Evolutionary conservation across 2,888 invertebrate species (phyloP).

Genomic region (Pristionchus entomophagus): DNA sequence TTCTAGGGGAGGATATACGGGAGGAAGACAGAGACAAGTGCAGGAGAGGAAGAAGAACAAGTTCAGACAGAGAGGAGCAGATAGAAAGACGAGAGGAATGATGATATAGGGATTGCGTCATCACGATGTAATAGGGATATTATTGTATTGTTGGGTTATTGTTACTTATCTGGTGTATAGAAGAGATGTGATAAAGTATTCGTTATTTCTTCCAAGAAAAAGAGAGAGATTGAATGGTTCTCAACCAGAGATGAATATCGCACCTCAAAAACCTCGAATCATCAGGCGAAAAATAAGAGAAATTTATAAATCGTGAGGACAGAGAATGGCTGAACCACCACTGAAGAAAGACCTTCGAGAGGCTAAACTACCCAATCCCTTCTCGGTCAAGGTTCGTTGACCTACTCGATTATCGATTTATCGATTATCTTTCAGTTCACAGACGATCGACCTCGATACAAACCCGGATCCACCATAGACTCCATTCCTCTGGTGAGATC

Average conservation of each 20-base stretch:
- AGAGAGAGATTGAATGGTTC: too few relatives aligned
- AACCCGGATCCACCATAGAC: background rate
- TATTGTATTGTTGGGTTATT: too few relatives aligned
- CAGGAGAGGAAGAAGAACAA: conserved; percentile 65
- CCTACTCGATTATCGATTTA: background rate
- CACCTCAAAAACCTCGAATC: too few relatives aligned
- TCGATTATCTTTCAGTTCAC: background rate
- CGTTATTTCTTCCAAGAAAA: too few relatives aligned
- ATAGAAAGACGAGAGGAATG: conserved; percentile 54
- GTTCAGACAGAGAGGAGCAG: conserved; percentile 63
- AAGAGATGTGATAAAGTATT: conserved; percentile 2
- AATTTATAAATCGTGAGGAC: background rate
- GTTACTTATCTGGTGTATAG: too few relatives aligned
- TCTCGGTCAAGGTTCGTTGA: conserved; percentile 1
- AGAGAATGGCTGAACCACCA: background rate
- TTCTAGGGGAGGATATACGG: conserved; percentile 55
- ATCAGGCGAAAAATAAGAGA: too few relatives aligned
- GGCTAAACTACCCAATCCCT: conserved; percentile 6
- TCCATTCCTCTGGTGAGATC: background rate
- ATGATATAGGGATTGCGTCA: too few relatives aligned
- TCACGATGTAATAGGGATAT: background rate
- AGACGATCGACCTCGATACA: background rate
- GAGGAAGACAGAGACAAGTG: conserved; percentile 63
- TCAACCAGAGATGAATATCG: too few relatives aligned
- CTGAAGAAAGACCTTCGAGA: background rate